phyloP scores from a whole-genome alignment of 2,113 vertebrate species.

The Albula glossodonta region DNA sequence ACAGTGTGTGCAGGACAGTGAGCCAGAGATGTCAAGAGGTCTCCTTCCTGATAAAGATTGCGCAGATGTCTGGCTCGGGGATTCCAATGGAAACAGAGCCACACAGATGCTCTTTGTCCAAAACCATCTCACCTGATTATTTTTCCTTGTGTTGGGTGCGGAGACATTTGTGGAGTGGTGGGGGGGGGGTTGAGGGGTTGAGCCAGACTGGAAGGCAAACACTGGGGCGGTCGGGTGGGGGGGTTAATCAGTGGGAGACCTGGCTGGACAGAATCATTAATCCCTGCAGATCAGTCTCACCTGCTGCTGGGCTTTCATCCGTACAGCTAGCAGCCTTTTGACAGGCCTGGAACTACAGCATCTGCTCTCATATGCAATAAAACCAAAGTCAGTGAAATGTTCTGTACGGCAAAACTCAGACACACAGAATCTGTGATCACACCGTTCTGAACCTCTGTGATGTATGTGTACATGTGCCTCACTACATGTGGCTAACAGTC shows the following conservation, averaged over 20 bases:
- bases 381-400: not conserved
- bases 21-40: conserved; percentile 8
- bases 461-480: not conserved
- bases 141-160: not conserved
- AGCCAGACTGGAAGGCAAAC: conserved; percentile 17
- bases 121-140: not conserved
- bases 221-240: not conserved
- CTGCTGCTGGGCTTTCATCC: not conserved
- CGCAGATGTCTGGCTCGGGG: not conserved
- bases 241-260: not conserved
- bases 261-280: not conserved
- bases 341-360: not conserved
- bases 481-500: not conserved
- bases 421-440: too few species aligned
- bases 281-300: not conserved
- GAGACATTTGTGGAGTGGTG: not conserved
- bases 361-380: not conserved
- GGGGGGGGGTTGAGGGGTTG: too few species aligned
- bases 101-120: conserved; percentile 23
- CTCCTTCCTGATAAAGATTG: conserved; percentile 16
- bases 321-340: not conserved
- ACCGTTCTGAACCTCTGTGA: too few species aligned
- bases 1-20: not conserved
- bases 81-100: not conserved
- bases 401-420: too few species aligned